Evolutionary conservation across 2,797 vertebrate genomes (phyloP).

Genomic region (Clarias laeviceps): DNA sequence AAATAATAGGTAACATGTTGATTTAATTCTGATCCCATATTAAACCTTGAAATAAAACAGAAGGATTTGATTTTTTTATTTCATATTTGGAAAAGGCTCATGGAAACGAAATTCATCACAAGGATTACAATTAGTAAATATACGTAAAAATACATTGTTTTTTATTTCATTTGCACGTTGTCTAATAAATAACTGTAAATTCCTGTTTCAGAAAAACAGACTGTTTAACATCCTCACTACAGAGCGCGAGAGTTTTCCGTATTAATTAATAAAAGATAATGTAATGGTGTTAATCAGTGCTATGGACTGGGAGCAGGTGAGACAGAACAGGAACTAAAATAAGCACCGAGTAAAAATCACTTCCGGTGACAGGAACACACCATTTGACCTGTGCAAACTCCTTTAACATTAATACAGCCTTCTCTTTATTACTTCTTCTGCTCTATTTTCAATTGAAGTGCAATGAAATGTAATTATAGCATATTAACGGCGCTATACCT

Average conservation of each 20-base stretch:
- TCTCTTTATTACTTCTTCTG: neutral
- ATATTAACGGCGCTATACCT: no score
- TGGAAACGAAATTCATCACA: neutral
- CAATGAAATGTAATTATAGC: neutral
- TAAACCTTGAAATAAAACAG: neutral
- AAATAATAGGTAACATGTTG: neutral
- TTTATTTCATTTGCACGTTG: neutral
- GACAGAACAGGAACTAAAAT: constrained; percentile 1
- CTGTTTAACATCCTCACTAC: neutral
- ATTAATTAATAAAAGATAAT: neutral
- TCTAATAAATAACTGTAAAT: neutral
- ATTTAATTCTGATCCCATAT: neutral
- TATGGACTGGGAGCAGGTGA: neutral
- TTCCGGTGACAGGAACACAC: constrained; percentile 4
- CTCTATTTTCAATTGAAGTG: neutral
- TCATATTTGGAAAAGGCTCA: neutral
- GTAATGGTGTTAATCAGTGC: neutral
- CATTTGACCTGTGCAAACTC: neutral
- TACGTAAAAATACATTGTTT: neutral
- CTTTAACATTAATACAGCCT: neutral
- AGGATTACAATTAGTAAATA: neutral
- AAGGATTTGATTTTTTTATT: no score
- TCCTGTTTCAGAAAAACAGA: neutral
- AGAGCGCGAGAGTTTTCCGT: neutral
- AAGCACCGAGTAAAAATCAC: neutral